phyloP scores from a whole-genome alignment of 2,113 vertebrate genomes.

The Eira barbara region DNA sequence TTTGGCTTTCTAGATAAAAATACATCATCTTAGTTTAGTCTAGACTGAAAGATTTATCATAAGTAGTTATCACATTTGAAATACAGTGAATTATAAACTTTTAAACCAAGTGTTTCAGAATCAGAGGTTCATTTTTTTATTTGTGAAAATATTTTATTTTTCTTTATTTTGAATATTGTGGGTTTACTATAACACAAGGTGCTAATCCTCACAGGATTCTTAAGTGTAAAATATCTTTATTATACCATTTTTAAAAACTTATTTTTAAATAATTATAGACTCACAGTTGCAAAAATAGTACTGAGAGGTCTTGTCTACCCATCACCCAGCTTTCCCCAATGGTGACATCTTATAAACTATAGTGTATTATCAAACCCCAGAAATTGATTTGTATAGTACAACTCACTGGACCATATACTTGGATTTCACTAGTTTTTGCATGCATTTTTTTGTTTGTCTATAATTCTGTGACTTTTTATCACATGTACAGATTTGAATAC shows the following conservation, averaged over 20 bases:
- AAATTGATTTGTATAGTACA: neutral
- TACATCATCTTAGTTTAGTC: neutral
- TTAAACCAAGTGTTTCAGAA: neutral
- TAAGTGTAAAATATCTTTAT: neutral
- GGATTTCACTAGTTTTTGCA: neutral
- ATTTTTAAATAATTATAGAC: constrained; percentile 7
- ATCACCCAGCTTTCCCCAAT: neutral
- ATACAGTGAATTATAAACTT: constrained; percentile 1
- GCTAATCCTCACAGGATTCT: neutral
- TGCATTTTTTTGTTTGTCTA: neutral
- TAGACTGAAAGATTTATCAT: neutral
- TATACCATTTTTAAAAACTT: neutral
- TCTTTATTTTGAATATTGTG: neutral
- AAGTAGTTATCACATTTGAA: neutral
- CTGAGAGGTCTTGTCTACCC: neutral
- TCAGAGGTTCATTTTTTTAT: neutral
- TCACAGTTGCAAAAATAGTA: neutral
- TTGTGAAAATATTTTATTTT: neutral
- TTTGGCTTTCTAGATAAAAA: constrained; percentile 9
- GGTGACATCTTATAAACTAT: neutral
- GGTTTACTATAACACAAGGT: neutral
- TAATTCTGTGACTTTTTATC: neutral
- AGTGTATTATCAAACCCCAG: neutral
- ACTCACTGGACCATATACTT: neutral
- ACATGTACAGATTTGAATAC: neutral